A percentile compares a stretch with the other conserved stretches of the same genome.
Evolutionary conservation across 2,888 invertebrate species (phyloP).

Genomic region (Teleiodes luculella): DNA sequence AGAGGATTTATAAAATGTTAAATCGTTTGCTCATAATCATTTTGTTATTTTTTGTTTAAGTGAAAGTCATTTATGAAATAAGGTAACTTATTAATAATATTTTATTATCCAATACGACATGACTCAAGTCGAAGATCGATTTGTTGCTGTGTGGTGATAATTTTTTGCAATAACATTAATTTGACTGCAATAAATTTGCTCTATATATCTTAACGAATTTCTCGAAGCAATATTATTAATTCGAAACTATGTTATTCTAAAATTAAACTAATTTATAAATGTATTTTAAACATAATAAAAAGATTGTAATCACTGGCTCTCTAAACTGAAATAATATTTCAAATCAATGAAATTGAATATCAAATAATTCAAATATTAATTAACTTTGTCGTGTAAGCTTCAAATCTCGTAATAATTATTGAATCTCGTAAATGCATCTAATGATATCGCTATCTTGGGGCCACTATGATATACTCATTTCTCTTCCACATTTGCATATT

Average conservation of each 20-base stretch:
- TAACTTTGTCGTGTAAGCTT: conserved; percentile 17
- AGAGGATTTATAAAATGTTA: conserved; percentile 18
- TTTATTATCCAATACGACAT: conserved; percentile 68
- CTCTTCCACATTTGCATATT: no score
- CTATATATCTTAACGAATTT: conserved; percentile 59
- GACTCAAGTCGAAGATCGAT: conserved; percentile 36
- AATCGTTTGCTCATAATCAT: conserved; percentile 48
- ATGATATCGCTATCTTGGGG: conserved; percentile 56
- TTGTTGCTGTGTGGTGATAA: conserved; percentile 21
- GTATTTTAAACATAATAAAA: no score
- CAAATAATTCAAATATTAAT: conserved; percentile 4
- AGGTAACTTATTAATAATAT: conserved; percentile 29
- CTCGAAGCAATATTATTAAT: conserved; percentile 63
- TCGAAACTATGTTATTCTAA: conserved; percentile 20
- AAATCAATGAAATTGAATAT: not conserved
- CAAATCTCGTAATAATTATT: conserved; percentile 19
- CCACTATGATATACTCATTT: conserved; percentile 24
- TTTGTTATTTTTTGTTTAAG: conserved; percentile 33
- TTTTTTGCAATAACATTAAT: conserved; percentile 43
- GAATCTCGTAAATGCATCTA: conserved; percentile 28
- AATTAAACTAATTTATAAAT: no score
- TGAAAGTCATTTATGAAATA: conserved; percentile 27
- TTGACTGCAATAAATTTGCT: conserved; percentile 22
- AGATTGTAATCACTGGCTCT: conserved; percentile 13
- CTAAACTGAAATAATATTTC: no score